Percentiles rank a stretch among this genome's conserved stretches.
These are phyloP conservation scores for Petrocephalus schoutedeni DNA, from an alignment of 2,797 vertebrate species.

Conservation along the genomic window DNA sequence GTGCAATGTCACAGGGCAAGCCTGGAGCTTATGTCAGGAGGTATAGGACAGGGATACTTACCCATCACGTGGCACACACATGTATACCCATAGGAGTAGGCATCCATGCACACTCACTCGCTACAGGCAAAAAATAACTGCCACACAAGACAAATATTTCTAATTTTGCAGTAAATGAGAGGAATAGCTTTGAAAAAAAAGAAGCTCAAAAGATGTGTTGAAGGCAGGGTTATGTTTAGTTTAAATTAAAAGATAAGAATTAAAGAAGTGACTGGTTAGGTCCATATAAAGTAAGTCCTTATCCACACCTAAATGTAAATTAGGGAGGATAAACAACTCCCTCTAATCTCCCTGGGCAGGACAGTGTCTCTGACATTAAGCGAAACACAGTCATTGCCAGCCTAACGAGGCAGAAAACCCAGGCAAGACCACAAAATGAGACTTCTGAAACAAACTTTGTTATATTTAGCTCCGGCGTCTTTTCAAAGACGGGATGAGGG, in stretches of 20 bases:
- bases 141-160: neutral
- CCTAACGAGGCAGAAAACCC: neutral
- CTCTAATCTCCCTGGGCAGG: neutral
- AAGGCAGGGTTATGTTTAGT: neutral
- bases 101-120: neutral
- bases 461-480: neutral
- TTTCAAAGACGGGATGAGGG: neutral
- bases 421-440: neutral
- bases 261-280: neutral
- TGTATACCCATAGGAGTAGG: neutral
- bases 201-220: neutral
- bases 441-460: neutral
- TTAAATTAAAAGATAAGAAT: neutral
- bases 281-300: neutral
- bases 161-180: neutral
- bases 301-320: neutral
- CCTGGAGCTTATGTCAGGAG: neutral
- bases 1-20: neutral
- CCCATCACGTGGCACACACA: neutral
- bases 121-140: neutral
- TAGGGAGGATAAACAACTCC: neutral
- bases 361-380: neutral
- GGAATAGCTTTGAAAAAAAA: neutral
- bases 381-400: neutral
- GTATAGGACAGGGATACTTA: neutral